Base-by-base conservation (phyloP, 2,113 vertebrate genomes). In the Pongo pygmaeus region DNA sequence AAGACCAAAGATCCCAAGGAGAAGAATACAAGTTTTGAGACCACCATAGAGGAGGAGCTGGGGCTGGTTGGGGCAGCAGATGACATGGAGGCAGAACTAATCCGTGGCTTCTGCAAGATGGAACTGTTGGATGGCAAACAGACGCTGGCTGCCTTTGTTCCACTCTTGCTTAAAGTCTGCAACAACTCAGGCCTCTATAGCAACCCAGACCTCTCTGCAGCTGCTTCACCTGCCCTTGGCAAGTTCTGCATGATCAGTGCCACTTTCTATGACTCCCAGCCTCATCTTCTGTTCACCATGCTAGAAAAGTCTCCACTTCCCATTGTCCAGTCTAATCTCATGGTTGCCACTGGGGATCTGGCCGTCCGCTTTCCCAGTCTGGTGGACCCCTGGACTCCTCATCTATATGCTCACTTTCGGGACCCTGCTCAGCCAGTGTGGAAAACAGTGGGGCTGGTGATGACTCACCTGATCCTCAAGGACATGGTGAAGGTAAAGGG, bases 401-500 rank as follows among this genome's bases (percentile, higher is more conserved):
- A 99, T 84, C 99, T 99, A 18, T 99, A 99, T 74, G 99, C 99
- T 98, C 99, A 99, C 97, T 98, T 99, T 92, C 98, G 99, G 70
- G 99, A 99, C 57, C 99, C 99, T 52, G 99, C 99, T 46, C 97
- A 98, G 0, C 99, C 99, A 0, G 99, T 99, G 69, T 99, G 99
- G 94, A 99, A 99, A 97, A 99, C 99, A 0, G 99, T 99, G 1
- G 99, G 98, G 67, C 98, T 99, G n/a, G 99, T 99, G 92, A 99
- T 99, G 98, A 99, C 99, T 23, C 99, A 99, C 97, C 96, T 99
- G 96, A 99, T 99, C 97, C 99, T 99, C 80, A 99, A 99, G 98
- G 99, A 99, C 97, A 99, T 99, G 98, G 99, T 99, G 3, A 99
- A 99, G 97, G 99, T 99, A 91, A 99, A 99, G 98, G 99, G 99